These are phyloP conservation scores for Furnarius figulus DNA, from an alignment of 2,113 vertebrate genomes.

Conservation along the genomic window DNA sequence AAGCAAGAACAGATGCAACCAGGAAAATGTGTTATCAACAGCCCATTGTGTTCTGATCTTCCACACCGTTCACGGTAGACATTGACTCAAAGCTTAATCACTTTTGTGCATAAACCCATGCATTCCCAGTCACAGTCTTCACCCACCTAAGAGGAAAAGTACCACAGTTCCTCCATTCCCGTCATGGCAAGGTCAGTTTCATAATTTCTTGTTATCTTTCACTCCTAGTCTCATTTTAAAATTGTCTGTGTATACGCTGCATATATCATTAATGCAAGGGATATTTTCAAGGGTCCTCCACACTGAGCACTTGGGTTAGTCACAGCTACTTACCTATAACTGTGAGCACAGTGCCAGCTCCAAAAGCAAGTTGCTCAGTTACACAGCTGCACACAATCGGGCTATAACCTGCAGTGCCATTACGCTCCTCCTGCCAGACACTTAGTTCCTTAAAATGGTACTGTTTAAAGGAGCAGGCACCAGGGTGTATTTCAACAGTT, in stretches of 20 bases:
- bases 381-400: not conserved
- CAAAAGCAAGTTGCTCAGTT: constrained; percentile 3
- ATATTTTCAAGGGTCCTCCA: not conserved
- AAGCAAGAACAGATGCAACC: not conserved
- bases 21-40: not conserved
- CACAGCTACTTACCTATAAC: constrained; percentile 23
- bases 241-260: not conserved
- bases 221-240: not conserved
- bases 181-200: not conserved
- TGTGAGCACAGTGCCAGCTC: not conserved
- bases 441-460: not conserved
- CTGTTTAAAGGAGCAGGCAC: not conserved
- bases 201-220: not conserved
- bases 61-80: not conserved
- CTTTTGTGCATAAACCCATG: not conserved
- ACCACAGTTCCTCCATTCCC: not conserved
- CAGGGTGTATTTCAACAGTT: not conserved
- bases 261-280: not conserved
- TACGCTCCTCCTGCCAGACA: not conserved
- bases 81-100: not conserved
- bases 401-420: not conserved
- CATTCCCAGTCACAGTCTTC: not conserved
- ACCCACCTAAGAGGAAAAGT: not conserved
- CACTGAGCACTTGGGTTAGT: not conserved
- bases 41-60: not conserved